Conservation (phyloP, 2,113 vertebrate species). For the human (Homo sapiens) region DNA sequence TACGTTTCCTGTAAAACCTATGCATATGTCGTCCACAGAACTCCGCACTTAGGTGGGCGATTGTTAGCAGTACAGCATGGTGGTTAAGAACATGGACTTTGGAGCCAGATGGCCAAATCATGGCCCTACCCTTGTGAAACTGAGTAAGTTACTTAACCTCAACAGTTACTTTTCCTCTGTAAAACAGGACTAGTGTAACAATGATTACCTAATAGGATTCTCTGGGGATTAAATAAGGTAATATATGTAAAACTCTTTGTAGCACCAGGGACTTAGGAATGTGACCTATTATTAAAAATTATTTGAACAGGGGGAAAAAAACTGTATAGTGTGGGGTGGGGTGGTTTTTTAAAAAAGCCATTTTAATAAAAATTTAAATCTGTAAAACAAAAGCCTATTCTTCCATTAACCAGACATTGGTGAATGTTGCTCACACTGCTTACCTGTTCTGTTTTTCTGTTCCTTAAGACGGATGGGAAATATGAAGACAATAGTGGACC, state of each 20-base stretch:
- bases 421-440: background rate
- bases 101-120: background rate
- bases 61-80: background rate
- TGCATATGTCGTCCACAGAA: background rate
- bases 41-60: background rate
- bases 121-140: background rate
- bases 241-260: background rate
- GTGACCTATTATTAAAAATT: background rate
- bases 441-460: background rate
- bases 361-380: background rate
- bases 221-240: background rate
- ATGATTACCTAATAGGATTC: background rate
- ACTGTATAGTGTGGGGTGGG: background rate
- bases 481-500: background rate
- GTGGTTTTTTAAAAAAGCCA: background rate
- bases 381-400: background rate
- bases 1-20: background rate
- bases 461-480: background rate
- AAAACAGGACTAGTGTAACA: background rate
- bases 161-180: background rate
- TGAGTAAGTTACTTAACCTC: background rate
- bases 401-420: background rate
- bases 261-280: background rate
- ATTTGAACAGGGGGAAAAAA: background rate
- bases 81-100: rapidly evolving